phyloP scores from a whole-genome alignment of 2,113 vertebrate genomes.

The Rhea pennata region DNA sequence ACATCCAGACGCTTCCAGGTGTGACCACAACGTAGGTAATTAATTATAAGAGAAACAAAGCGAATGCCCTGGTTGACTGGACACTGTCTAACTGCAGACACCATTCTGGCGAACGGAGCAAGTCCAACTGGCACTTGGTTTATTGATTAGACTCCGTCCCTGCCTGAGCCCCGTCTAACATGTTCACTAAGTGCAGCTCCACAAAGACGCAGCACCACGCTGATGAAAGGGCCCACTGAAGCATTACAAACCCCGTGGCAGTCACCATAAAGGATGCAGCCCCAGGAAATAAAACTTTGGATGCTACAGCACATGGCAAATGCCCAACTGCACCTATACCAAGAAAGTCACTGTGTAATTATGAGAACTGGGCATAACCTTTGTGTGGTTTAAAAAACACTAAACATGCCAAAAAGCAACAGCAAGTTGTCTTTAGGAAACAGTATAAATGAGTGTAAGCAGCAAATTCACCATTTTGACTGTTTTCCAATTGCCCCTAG shows the following conservation, averaged over 20 bases:
- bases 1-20: neutral
- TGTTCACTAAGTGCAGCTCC: neutral
- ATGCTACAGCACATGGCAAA: neutral
- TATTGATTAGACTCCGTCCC: neutral
- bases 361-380: neutral
- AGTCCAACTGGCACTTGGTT: neutral
- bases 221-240: neutral
- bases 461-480: conserved; percentile 60
- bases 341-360: neutral
- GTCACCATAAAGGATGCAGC: neutral
- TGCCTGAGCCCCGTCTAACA: neutral
- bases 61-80: neutral
- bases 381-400: neutral
- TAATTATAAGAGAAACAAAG: neutral
- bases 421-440: conserved; percentile 47
- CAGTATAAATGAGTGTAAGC: conserved; percentile 27
- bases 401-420: conserved; percentile 29
- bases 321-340: neutral
- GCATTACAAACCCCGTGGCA: neutral
- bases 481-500: conserved; percentile 69
- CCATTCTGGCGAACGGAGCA: neutral
- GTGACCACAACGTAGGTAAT: neutral
- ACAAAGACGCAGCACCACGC: neutral
- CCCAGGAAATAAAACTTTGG: neutral
- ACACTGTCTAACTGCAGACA: neutral